phyloP scores from a whole-genome alignment of 2,888 invertebrate species.

The Ceriagrion tenellum region DNA sequence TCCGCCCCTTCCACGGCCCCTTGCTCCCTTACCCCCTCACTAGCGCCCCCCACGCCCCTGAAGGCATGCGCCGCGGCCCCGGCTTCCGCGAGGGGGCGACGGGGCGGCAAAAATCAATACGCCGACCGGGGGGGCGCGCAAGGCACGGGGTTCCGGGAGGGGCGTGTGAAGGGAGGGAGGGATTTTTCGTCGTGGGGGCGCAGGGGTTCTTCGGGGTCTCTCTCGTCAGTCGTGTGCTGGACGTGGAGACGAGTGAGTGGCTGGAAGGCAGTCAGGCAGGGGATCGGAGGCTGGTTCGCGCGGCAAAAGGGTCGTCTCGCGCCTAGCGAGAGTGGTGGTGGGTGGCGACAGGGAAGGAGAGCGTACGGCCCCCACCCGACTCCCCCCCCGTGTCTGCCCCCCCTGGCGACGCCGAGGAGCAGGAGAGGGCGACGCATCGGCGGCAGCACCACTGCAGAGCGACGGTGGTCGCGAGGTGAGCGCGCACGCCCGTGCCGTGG shows the following conservation, averaged over 20 bases:
- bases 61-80: not conserved
- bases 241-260: not conserved
- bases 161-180: too few species aligned
- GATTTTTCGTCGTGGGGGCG: not conserved
- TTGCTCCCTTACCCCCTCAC: not conserved
- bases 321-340: not conserved
- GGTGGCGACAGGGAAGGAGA: not conserved
- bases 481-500: not conserved
- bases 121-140: not conserved
- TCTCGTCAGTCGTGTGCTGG: not conserved
- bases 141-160: not conserved
- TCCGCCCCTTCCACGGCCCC: not conserved
- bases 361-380: not conserved
- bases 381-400: not conserved
- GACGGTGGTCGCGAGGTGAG: not conserved
- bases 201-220: not conserved
- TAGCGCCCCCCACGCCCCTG: not conserved
- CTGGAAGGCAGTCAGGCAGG: too few species aligned
- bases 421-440: not conserved
- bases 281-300: too few species aligned
- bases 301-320: too few species aligned
- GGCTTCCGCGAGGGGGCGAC: not conserved
- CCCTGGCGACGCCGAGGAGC: not conserved
- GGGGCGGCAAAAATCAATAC: slow-evolving; percentile 29
- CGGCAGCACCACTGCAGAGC: not conserved